Conservation (phyloP, 2,113 vertebrate species). For the Peucedramus taeniatus region DNA sequence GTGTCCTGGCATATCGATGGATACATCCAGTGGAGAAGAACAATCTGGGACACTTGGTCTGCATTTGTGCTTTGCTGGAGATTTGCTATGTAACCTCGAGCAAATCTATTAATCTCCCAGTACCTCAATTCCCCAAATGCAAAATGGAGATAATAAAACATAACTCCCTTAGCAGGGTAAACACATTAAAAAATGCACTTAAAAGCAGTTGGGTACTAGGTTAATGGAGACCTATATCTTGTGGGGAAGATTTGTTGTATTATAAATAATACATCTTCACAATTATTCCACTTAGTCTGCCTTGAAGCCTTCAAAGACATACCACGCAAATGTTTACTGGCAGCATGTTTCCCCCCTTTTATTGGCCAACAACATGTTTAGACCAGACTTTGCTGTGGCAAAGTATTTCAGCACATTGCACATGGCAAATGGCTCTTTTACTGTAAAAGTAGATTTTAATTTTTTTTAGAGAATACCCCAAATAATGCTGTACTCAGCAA, state of each 20-base stretch:
- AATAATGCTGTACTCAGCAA: slow-evolving; percentile 55
- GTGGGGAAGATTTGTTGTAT: slow-evolving; percentile 65
- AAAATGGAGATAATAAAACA: slow-evolving; percentile 65
- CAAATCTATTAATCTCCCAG: slow-evolving; percentile 65
- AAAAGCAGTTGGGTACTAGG: slow-evolving; percentile 61
- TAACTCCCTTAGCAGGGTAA: slow-evolving; percentile 62
- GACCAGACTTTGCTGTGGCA: slow-evolving; percentile 65
- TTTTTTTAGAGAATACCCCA: neutral
- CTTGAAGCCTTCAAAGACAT: slow-evolving; percentile 69
- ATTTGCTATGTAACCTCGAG: slow-evolving; percentile 58
- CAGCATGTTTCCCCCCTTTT: slow-evolving; percentile 57
- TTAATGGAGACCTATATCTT: slow-evolving; percentile 67
- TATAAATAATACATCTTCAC: slow-evolving; percentile 63
- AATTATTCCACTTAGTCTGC: slow-evolving; percentile 67
- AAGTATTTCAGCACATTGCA: slow-evolving; percentile 44
- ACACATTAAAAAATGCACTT: slow-evolving; percentile 66
- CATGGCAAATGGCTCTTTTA: slow-evolving; percentile 54
- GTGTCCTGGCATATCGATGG: slow-evolving; percentile 37
- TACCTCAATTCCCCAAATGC: slow-evolving; percentile 64
- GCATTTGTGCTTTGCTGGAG: slow-evolving; percentile 48
- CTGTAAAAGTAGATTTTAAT: slow-evolving; percentile 2
- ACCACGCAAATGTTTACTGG: slow-evolving; percentile 68
- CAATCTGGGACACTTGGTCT: slow-evolving; percentile 38
- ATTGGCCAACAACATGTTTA: slow-evolving; percentile 64
- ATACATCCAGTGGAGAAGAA: slow-evolving; percentile 31